phyloP scores from a whole-genome alignment of 2,888 invertebrate genomes.

The Volucella inflata region DNA sequence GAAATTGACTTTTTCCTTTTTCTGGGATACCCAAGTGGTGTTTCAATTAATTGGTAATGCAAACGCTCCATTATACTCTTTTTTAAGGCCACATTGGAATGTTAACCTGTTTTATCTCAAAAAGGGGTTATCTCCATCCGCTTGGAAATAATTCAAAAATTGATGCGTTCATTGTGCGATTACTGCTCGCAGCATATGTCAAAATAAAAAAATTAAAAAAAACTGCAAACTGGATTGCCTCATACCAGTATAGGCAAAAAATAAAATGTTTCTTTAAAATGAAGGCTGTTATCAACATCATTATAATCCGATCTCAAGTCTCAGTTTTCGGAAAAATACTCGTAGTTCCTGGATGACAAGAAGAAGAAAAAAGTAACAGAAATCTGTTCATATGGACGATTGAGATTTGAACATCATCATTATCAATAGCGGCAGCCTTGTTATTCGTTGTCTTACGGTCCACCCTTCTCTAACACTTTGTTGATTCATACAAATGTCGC shows the following conservation, averaged over 20 bases:
- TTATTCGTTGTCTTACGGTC: not conserved
- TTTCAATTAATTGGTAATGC: constrained; percentile 28
- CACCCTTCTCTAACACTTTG: constrained; percentile 10
- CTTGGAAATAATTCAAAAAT: constrained; percentile 60
- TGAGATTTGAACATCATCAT: constrained; percentile 43
- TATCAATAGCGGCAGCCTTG: constrained; percentile 20
- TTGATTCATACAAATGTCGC: not conserved
- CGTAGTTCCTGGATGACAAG: not conserved
- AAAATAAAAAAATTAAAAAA: not conserved
- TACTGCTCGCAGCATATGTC: constrained; percentile 45
- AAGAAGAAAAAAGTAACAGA: not conserved
- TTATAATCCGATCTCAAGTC: constrained; percentile 27
- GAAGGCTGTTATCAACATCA: not conserved
- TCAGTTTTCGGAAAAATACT: constrained; percentile 17
- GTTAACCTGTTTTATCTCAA: constrained; percentile 19
- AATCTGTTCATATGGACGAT: constrained; percentile 23
- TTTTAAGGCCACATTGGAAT: constrained; percentile 5
- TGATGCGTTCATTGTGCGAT: not conserved
- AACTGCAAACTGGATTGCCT: not conserved
- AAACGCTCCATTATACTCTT: constrained; percentile 21
- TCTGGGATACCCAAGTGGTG: not conserved
- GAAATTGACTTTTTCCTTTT: not conserved
- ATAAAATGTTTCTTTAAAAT: constrained; percentile 1
- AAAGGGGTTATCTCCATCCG: constrained; percentile 65
- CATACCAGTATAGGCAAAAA: not conserved